Percentiles rank a stretch among this genome's conserved stretches.
These are phyloP conservation scores for Sparus aurata DNA, from an alignment of 2,797 vertebrate genomes.

Conservation along the genomic window DNA sequence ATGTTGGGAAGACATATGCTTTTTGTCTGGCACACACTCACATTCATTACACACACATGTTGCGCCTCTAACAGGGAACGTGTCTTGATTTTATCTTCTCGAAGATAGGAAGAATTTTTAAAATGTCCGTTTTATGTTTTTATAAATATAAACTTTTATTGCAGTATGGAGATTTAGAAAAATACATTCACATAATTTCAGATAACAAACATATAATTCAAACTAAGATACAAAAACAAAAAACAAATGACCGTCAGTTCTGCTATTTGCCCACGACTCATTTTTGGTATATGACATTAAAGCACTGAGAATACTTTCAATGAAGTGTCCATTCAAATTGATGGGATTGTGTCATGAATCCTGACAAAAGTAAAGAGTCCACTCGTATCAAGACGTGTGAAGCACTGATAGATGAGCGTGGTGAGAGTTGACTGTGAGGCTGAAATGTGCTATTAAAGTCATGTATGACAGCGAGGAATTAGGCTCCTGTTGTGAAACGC, in stretches of 20 bases:
- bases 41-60: constrained; percentile 53
- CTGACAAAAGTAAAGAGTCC: constrained; percentile 45
- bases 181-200: constrained; percentile 99
- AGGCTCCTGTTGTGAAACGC: constrained; percentile 68
- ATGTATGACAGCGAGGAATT: constrained; percentile 67
- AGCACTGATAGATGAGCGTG: constrained; percentile 45
- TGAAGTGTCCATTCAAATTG: constrained; percentile 66
- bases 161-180: constrained; percentile 98
- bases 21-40: constrained; percentile 61
- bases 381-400: constrained; percentile 35
- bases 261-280: constrained; percentile 81
- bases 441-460: constrained; percentile 72
- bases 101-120: constrained; percentile 44
- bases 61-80: constrained; percentile 29
- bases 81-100: constrained; percentile 12
- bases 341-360: constrained; percentile 44
- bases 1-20: constrained; percentile 59
- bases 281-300: constrained; percentile 93
- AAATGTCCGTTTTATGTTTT: constrained; percentile 78
- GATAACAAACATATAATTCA: constrained; percentile 96
- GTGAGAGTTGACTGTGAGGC: constrained; percentile 56
- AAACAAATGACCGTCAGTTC: constrained; percentile 62
- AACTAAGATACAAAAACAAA: constrained; percentile 87
- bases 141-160: constrained; percentile 99
- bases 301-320: constrained; percentile 88